These are phyloP conservation scores for Rhodinocichla rosea DNA, from an alignment of 2,113 vertebrate species.

Conservation along the genomic window DNA sequence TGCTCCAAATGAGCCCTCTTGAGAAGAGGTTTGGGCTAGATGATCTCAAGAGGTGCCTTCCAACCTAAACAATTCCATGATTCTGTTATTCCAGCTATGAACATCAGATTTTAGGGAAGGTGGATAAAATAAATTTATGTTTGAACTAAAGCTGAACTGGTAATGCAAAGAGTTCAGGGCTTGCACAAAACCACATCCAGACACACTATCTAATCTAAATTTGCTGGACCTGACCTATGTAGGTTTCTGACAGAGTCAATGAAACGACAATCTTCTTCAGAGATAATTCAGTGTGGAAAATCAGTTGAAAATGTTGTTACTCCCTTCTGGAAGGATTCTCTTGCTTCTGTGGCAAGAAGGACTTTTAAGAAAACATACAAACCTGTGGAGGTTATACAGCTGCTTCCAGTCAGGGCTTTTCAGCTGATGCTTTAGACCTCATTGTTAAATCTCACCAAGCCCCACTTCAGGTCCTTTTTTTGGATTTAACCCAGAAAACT, in stretches of 20 bases:
- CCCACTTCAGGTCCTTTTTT: not conserved
- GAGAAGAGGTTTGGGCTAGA: not conserved
- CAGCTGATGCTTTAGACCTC: not conserved
- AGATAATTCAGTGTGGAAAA: not conserved
- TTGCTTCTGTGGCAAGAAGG: not conserved
- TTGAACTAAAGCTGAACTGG: not conserved
- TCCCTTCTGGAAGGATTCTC: not conserved
- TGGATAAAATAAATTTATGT: not conserved
- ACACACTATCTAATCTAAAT: not conserved
- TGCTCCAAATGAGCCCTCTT: not conserved
- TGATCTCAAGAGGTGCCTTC: not conserved
- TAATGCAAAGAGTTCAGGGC: not conserved
- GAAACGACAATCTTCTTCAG: not conserved
- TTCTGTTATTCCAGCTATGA: not conserved
- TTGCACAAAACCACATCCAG: not conserved
- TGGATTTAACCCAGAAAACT: conserved; percentile 17
- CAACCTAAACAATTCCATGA: not conserved
- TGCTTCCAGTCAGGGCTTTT: not conserved
- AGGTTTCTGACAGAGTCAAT: not conserved
- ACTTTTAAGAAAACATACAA: not conserved
- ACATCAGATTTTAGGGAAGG: not conserved
- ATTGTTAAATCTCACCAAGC: not conserved
- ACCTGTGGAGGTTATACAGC: not conserved
- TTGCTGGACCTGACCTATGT: not conserved
- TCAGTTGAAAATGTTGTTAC: not conserved